phyloP scores from a whole-genome alignment of 2,888 invertebrate genomes.

The Ophraella communa region DNA sequence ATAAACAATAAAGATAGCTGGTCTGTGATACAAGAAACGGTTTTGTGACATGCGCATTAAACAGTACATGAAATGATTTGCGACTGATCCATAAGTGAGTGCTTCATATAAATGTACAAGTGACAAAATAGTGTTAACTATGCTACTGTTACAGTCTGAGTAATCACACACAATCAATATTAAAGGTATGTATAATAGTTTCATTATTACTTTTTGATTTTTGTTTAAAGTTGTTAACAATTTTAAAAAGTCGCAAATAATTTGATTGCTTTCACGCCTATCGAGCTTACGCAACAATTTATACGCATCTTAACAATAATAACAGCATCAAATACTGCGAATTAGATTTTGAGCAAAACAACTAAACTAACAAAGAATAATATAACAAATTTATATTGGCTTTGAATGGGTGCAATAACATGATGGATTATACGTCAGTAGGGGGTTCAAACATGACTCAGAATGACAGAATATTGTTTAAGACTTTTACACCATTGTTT shows the following conservation, averaged over 20 bases:
- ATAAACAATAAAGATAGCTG: too few relatives aligned
- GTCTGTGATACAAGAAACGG: too few relatives aligned
- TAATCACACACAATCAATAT: conserved; percentile 28
- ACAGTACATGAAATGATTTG: too few relatives aligned
- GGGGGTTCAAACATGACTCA: too few relatives aligned
- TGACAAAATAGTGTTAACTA: conserved; percentile 6
- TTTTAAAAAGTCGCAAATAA: conserved; percentile 41
- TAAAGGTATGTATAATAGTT: conserved; percentile 22
- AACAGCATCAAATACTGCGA: background rate
- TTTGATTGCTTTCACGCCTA: conserved; percentile 50
- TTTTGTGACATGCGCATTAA: too few relatives aligned
- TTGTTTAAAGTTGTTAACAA: conserved; percentile 20
- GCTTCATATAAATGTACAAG: too few relatives aligned
- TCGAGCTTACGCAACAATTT: conserved; percentile 32
- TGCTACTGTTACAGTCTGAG: conserved; percentile 32
- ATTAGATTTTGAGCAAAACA: conserved; percentile 7
- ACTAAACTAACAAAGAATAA: background rate
- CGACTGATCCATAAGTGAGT: too few relatives aligned
- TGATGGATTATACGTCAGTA: too few relatives aligned
- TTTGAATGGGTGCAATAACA: too few relatives aligned
- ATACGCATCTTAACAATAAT: background rate
- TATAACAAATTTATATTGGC: background rate
- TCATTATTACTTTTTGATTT: conserved; percentile 24
- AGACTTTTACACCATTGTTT: too few relatives aligned
- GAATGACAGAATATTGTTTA: too few relatives aligned